Base-by-base conservation (phyloP, 1,140 invertebrate species). In the Sycophaga agraensis region DNA sequence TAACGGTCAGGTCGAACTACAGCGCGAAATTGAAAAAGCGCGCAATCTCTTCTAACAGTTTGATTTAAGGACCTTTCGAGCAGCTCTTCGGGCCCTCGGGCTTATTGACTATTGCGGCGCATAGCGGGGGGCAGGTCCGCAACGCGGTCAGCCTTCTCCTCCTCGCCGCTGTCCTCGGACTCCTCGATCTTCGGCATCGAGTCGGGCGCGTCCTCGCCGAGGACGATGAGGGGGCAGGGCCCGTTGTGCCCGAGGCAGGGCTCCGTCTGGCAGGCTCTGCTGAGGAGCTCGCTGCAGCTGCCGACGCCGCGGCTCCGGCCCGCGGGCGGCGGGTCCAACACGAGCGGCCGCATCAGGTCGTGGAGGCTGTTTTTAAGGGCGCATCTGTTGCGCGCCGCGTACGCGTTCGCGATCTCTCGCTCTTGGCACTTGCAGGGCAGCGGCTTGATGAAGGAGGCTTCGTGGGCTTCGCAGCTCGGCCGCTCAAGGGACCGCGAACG, bases 391-490 rank as follows among this genome's bases (percentile, higher is more conserved):
- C n/a, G n/a, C n/a, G 19, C 40, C 60, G 22, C 65, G 28, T 24
- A 21, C 65, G 28, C 21, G 37, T 17, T 14, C 31, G 8, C 8
- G 62, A 34, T 51, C 0, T 22, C 0, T 1, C n/a, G 28, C 26
- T 59, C 67, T 0, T 65, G 66, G 14, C 67, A 70, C 6, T 35
- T 45, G 26, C 72, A 88, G 0, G 87, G 86, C 21, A 90, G 68
- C 0, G 88, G 88, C 71, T 85, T 87, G 66, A 89, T 89, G 59
- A 87, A 87, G 2, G 84, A 80, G 0, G 78, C 65, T 12, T 73
- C 73, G 8, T 64, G 42, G 0, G 2, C 48, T 34, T 17, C 5
- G 6, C 12, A 24, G 28, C 11, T 7, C 1, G 54, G 14, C n/a
- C 58, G 49, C n/a, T 60, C 59, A 14, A 60, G 12, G 31, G 59